Percentiles rank a stretch among this genome's conserved stretches.
Evolutionary conservation across 2,797 vertebrate genomes (phyloP).

Genomic region (Typhlichthys eigenmanni): DNA sequence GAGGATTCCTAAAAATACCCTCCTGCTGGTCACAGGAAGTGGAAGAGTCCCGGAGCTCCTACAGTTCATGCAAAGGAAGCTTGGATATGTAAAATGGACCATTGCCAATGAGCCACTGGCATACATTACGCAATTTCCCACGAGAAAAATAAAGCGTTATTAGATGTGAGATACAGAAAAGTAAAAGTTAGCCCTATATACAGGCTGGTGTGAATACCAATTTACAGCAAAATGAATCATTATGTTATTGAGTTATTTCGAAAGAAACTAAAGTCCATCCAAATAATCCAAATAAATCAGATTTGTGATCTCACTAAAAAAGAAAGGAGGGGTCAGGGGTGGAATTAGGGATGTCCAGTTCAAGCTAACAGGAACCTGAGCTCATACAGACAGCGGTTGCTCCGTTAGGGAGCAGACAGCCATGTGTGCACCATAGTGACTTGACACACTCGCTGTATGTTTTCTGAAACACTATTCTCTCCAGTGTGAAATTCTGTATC

Average conservation of each 20-base stretch:
- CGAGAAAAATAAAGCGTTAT: conserved; percentile 37
- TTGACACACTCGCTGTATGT: conserved; percentile 62
- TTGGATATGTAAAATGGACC: conserved; percentile 50
- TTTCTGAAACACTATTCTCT: conserved; percentile 68
- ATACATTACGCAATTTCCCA: conserved; percentile 42
- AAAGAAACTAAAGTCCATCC: conserved; percentile 35
- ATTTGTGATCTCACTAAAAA: conserved; percentile 35
- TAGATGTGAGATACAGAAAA: conserved; percentile 24
- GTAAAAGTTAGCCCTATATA: conserved; percentile 20
- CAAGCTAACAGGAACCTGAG: conserved; percentile 3
- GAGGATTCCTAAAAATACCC: conserved; percentile 71
- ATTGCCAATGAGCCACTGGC: conserved; percentile 39
- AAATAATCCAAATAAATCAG: conserved; percentile 25
- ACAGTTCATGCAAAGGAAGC: conserved; percentile 48
- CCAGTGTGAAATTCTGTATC: conserved; percentile 78
- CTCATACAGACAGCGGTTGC: conserved; percentile 45
- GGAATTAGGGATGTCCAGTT: too few species aligned
- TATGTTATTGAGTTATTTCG: conserved; percentile 61
- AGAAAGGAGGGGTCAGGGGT: too few species aligned
- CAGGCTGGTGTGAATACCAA: conserved; percentile 32
- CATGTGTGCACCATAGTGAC: conserved; percentile 65
- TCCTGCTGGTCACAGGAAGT: conserved; percentile 64
- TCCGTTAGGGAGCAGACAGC: conserved; percentile 37
- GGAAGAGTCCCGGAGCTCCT: conserved; percentile 49
- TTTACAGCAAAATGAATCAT: conserved; percentile 44